Evolutionary conservation across 2,113 vertebrate species (phyloP).

Genomic region (Mus musculus): DNA sequence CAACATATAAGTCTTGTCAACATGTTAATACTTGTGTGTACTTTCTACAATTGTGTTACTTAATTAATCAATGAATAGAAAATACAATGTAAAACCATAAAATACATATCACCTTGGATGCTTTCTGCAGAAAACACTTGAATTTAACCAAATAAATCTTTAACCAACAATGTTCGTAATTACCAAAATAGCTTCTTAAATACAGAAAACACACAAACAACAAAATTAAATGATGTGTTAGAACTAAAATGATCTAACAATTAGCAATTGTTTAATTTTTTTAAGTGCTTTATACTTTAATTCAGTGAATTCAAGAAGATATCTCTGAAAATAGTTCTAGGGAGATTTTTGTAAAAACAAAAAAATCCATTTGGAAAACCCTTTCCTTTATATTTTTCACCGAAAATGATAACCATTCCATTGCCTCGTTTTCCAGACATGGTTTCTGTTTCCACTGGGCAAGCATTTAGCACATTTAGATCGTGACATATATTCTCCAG

Average conservation of each 20-base stretch:
- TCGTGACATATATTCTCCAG: background rate
- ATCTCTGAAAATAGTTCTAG: background rate
- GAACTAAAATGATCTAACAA: background rate
- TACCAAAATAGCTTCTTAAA: background rate
- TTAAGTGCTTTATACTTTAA: background rate
- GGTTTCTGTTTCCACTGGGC: constrained; percentile 1
- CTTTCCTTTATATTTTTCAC: background rate
- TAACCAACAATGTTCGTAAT: background rate
- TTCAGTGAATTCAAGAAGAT: background rate
- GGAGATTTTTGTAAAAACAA: background rate
- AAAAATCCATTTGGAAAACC: background rate
- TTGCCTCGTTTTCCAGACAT: background rate
- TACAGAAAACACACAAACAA: background rate
- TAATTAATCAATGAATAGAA: constrained; percentile 25
- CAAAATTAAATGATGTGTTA: background rate
- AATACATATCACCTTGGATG: background rate
- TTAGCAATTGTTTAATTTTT: background rate
- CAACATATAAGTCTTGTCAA: background rate
- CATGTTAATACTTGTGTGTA: background rate
- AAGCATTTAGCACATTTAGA: background rate
- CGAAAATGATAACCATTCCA: background rate
- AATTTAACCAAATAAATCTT: background rate
- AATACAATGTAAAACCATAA: background rate
- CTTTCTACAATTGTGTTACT: constrained; percentile 28
- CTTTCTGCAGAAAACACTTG: background rate